Base-by-base conservation (phyloP, 2,888 invertebrate genomes). In the Glaucopsyche alexis region DNA sequence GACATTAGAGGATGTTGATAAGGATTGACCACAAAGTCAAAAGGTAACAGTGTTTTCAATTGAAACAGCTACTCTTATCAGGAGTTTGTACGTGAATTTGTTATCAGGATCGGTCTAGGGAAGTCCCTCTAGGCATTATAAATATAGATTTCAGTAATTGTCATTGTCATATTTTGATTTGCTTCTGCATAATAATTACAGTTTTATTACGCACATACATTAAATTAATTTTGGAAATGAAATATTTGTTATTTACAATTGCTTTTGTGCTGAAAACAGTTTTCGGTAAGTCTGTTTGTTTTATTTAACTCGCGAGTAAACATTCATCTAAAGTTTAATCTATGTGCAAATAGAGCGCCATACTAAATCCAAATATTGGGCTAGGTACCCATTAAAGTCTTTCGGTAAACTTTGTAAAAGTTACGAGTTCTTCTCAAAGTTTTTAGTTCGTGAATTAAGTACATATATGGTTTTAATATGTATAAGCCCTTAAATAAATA, bases 161-260 rank as follows among this genome's bases (percentile, higher is more conserved):
- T 11, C 11, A 7, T 9, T 47, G 11, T 42, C 66, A 67, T 19
- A 55, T 19, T 55, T 19, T 19, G 11, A 55, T 55, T 11, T 19
- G 19, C 19, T 11, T 9, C 42, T 42, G 42, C 42, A 42, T 55
- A 5, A 9, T 55, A 55, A 19, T 55, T 11, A 19, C 19, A 16
- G 19, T 16, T 19, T 55, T 19, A 6, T 19, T 55, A 13, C 1
- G 14, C 1, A 4, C 5, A 19, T 55, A 55, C 2, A 55, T n/a
- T n/a, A 16, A 55, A 4, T 55, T 9, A 9, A 16, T 9, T 16
- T 16, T 67, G n/a, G 45, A 67, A 67, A 67, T 67, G 67, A 67
- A 67, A 2, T 47, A 67, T 67, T 67, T 66, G 50, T 71, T 71
- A 14, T 38, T 71, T n/a, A 50, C 67, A 9, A 13, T 45, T 47